Evolutionary conservation across 2,797 vertebrate species (phyloP).

Genomic region (Chiroxiphia lanceolata): DNA sequence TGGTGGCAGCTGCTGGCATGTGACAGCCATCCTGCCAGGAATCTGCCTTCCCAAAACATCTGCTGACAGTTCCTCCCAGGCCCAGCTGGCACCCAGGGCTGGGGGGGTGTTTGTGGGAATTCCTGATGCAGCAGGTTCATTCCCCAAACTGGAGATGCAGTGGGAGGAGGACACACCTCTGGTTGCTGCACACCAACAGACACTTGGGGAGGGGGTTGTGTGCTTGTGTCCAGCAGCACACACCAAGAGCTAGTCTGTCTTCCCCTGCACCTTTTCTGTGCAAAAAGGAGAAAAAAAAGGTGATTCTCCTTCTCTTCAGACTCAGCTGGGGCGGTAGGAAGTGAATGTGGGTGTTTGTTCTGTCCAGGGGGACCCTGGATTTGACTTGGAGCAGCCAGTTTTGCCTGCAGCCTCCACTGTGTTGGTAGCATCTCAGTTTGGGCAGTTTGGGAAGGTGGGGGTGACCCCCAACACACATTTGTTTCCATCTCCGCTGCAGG

Average conservation of each 20-base stretch:
- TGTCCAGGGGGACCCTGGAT: background rate
- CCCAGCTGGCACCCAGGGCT: background rate
- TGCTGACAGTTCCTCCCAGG: background rate
- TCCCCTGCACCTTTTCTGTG: background rate
- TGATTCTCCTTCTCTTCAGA: background rate
- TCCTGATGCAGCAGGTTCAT: background rate
- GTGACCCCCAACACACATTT: rapidly evolving
- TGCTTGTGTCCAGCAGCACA: background rate
- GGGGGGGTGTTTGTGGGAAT: background rate
- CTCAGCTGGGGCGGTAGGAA: background rate
- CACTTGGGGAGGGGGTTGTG: background rate
- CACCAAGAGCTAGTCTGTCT: background rate
- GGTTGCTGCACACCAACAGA: background rate
- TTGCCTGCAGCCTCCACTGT: background rate
- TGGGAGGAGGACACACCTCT: background rate
- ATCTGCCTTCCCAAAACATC: background rate
- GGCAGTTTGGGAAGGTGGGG: background rate
- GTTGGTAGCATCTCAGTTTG: background rate
- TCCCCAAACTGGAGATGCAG: background rate
- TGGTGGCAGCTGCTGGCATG: background rate
- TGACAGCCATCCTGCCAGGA: rapidly evolving
- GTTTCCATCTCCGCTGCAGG: background rate
- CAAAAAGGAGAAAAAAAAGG: background rate
- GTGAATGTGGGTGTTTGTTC: rapidly evolving
- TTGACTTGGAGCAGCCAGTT: background rate